Evolutionary conservation across 2,113 vertebrate genomes (phyloP).

Genomic region (Rhabdornis inornatus): DNA sequence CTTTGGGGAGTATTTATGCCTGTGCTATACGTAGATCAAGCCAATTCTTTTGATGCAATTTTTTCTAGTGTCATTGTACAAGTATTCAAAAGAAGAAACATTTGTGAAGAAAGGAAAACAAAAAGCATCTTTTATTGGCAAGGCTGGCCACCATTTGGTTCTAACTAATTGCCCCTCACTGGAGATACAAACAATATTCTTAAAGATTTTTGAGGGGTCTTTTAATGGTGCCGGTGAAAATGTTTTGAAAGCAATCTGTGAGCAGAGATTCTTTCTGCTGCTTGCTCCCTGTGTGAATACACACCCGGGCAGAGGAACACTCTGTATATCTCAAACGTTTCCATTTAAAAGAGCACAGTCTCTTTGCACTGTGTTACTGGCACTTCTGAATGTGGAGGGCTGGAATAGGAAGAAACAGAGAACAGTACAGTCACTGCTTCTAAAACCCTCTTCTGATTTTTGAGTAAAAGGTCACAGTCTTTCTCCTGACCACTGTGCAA

Average conservation of each 20-base stretch:
- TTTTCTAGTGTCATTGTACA: not conserved
- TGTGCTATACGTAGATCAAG: not conserved
- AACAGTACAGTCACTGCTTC: not conserved
- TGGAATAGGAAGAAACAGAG: not conserved
- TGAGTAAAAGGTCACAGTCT: accelerated
- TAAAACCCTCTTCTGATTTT: not conserved
- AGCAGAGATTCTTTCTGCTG: not conserved
- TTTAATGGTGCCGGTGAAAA: not conserved
- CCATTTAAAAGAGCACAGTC: not conserved
- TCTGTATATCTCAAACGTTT: not conserved
- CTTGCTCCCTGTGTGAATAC: not conserved
- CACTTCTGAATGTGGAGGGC: not conserved
- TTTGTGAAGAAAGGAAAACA: not conserved
- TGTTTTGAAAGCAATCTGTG: not conserved
- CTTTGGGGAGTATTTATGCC: not conserved
- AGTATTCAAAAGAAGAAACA: not conserved
- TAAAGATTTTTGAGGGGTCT: not conserved
- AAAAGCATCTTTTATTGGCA: not conserved
- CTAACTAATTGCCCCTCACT: not conserved
- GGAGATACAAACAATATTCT: not conserved
- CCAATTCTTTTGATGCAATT: not conserved
- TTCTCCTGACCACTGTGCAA: not conserved
- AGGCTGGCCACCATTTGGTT: not conserved
- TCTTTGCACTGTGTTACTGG: not conserved
- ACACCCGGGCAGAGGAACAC: accelerated